These are phyloP conservation scores for Lota lota DNA, from an alignment of 2,113 vertebrate species.

Conservation along the genomic window DNA sequence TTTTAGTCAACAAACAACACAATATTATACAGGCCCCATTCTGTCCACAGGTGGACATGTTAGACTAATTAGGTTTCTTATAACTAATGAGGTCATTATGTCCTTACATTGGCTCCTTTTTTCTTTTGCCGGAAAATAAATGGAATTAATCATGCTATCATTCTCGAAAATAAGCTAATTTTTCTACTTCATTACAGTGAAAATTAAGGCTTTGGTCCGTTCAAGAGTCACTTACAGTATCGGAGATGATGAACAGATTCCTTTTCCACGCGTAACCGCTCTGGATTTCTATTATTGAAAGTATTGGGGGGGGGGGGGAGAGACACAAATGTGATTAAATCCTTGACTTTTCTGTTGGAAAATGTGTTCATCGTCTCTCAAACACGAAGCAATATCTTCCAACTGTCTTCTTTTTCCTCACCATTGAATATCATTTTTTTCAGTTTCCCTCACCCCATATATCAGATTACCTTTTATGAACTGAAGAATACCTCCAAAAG, in stretches of 20 bases:
- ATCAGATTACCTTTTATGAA: too few relatives aligned
- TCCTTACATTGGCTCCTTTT: conserved; percentile 30
- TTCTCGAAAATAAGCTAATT: conserved; percentile 54
- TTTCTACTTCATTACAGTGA: conserved; percentile 39
- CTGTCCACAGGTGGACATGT: conserved; percentile 7
- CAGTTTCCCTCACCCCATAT: too few relatives aligned
- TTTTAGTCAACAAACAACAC: too few relatives aligned
- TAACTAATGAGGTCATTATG: conserved; percentile 40
- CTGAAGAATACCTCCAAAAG: too few relatives aligned
- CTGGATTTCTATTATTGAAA: conserved; percentile 42
- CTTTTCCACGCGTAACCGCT: conserved; percentile 38
- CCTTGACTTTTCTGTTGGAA: not conserved
- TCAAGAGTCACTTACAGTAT: conserved; percentile 23
- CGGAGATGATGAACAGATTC: conserved; percentile 45
- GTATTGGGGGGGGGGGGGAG: not conserved
- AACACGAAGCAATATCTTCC: too few relatives aligned
- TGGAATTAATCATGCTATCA: conserved; percentile 47
- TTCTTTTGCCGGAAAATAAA: conserved; percentile 35
- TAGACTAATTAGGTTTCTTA: conserved; percentile 24
- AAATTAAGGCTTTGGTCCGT: conserved; percentile 41
- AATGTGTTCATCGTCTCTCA: too few relatives aligned
- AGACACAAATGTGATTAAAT: not conserved
- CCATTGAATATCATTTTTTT: too few relatives aligned
- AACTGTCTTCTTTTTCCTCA: too few relatives aligned
- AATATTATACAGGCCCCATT: not conserved